A percentile compares a stretch with the other conserved stretches of the same genome.
These are phyloP conservation scores for Apaloderma vittatum DNA, from an alignment of 2,113 vertebrate species.

Conservation along the genomic window DNA sequence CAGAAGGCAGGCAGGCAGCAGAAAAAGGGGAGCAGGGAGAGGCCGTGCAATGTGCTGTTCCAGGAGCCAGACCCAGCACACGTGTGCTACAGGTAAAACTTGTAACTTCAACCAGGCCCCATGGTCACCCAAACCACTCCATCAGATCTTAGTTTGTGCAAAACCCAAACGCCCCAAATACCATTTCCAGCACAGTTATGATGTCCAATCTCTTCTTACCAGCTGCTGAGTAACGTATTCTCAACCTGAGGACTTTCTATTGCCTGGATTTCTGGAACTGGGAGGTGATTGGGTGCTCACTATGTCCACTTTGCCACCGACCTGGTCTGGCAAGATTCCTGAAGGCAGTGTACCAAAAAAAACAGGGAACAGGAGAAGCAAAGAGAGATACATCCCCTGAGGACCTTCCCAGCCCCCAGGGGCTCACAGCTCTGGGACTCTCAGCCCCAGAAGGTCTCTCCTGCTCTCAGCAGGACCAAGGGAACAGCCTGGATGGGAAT, in stretches of 20 bases:
- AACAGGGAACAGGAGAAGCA: not conserved
- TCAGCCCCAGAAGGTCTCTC: not conserved
- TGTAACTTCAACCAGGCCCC: not conserved
- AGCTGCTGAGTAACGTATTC: not conserved
- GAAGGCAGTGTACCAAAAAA: not conserved
- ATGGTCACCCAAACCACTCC: not conserved
- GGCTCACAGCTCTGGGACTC: not conserved
- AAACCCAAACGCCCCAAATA: not conserved
- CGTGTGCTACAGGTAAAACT: not conserved
- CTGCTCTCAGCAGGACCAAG: not conserved
- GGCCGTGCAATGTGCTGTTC: rapidly evolving
- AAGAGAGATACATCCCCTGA: not conserved
- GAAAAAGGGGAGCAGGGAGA: not conserved
- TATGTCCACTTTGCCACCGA: not conserved
- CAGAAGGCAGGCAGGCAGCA: not conserved
- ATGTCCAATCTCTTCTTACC: not conserved
- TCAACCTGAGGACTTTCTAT: not conserved
- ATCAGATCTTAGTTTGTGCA: not conserved
- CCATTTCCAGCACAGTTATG: not conserved
- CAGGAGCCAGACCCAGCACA: not conserved
- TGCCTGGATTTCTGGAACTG: not conserved
- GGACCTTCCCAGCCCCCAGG: not conserved
- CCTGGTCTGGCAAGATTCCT: conserved; percentile 55
- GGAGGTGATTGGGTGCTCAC: not conserved
- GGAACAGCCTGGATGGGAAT: not conserved